Evolutionary conservation across 2,113 vertebrate genomes (phyloP).

Genomic region (Brachirus orientalis): DNA sequence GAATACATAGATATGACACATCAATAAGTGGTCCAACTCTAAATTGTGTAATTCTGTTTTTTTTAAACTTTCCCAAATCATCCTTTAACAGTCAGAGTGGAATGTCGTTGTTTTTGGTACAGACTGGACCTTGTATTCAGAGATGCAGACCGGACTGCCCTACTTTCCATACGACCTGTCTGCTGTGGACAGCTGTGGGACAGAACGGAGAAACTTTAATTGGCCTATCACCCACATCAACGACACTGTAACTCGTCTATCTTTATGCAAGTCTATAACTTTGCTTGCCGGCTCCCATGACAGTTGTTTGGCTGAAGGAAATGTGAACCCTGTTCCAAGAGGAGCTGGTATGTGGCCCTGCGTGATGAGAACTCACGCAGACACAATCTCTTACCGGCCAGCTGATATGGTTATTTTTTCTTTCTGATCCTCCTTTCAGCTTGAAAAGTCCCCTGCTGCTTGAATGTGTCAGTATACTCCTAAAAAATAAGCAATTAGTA

Average conservation of each 20-base stretch:
- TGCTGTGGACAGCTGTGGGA: slow-evolving; percentile 29
- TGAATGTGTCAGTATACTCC: slow-evolving; percentile 4
- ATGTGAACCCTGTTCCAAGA: slow-evolving; percentile 54
- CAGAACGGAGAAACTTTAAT: slow-evolving; percentile 31
- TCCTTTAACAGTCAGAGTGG: no score
- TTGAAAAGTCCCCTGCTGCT: slow-evolving; percentile 10
- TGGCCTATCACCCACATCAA: slow-evolving; percentile 1
- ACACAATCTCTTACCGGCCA: slow-evolving; percentile 35
- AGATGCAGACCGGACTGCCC: background rate
- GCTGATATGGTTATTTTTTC: slow-evolving; percentile 37
- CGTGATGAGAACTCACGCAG: slow-evolving; percentile 43
- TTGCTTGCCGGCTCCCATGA: slow-evolving; percentile 41
- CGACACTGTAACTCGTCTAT: slow-evolving; percentile 38
- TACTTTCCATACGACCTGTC: background rate
- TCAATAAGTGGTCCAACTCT: no score
- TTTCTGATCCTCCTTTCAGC: slow-evolving; percentile 18
- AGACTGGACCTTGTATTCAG: background rate
- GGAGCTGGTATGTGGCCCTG: slow-evolving; percentile 53
- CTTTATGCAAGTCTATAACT: slow-evolving; percentile 40
- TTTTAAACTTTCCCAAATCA: no score
- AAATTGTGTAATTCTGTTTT: no score
- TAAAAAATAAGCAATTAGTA: slow-evolving; percentile 10
- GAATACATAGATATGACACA: no score
- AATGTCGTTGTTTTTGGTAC: background rate
- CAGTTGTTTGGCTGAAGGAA: slow-evolving; percentile 68